Percentiles rank a stretch among this genome's conserved stretches.
phyloP scores from a whole-genome alignment of 1,140 invertebrate species.

The Diplogasteroides magnus region DNA sequence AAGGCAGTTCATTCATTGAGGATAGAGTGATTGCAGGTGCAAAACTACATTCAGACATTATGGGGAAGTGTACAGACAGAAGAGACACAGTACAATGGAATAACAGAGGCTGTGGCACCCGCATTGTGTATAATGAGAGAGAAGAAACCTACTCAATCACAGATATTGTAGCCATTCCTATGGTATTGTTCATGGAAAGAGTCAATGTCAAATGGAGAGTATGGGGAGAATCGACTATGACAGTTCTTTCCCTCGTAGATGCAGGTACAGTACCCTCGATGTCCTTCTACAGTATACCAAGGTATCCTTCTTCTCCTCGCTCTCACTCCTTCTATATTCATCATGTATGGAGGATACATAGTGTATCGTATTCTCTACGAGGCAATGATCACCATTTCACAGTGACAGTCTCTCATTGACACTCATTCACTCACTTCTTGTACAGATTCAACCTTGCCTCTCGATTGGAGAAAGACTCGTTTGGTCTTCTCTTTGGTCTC shows the following conservation, averaged over 20 bases:
- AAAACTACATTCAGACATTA: conserved; percentile 73
- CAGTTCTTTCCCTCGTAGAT: conserved; percentile 61
- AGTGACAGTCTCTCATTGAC: conserved; percentile 58
- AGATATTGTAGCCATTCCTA: conserved; percentile 48
- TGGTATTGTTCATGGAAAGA: conserved; percentile 56
- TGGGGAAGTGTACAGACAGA: conserved; percentile 62
- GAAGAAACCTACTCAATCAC: neutral
- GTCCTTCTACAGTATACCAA: conserved; percentile 59
- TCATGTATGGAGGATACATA: conserved; percentile 72
- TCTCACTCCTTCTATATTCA: conserved; percentile 63
- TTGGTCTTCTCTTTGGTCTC: conserved; percentile 59
- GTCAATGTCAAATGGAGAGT: conserved; percentile 62
- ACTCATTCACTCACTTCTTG: conserved; percentile 35
- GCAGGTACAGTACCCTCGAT: neutral
- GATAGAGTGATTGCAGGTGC: conserved; percentile 59
- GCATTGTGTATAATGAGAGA: conserved; percentile 1
- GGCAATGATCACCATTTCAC: conserved; percentile 76
- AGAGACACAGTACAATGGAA: conserved; percentile 67
- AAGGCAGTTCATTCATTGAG: conserved; percentile 10
- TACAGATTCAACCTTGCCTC: conserved; percentile 76
- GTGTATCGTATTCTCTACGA: conserved; percentile 74
- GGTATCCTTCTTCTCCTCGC: conserved; percentile 61
- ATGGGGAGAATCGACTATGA: conserved; percentile 62
- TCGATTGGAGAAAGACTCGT: conserved; percentile 72
- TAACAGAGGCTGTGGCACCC: conserved; percentile 67